Evolutionary conservation across 2,888 invertebrate genomes (phyloP), one percentile per base, ranked within the genome.

Genomic region (Melolontha melolontha): DNA sequence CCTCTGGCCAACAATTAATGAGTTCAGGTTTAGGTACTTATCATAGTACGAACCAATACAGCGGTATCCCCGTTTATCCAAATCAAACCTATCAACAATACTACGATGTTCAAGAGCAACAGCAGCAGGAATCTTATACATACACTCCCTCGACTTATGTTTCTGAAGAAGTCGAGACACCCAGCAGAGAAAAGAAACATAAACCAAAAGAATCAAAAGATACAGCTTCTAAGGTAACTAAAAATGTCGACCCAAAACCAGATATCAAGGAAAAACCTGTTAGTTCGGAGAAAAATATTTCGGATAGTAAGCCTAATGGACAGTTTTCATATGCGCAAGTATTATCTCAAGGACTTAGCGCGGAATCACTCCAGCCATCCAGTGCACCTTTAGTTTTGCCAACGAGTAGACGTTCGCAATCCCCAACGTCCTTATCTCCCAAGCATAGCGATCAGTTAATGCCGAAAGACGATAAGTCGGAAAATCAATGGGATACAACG

Each of bases 271-370:
- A 47, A 54, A 55, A 44, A 34, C 34, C 34, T 34, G 34, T 34
- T 34, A 34, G 8, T 34, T 34, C 34, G 34, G 34, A 34, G 34
- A 34, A 34, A 34, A 34, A 8, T 10, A 6, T 34, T 34, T 10
- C 34, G 34, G 54, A 54, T 7, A 11, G 12, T 39, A 54, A 54
- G 39, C 29, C 64, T 8, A 65, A 41, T 54, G 55, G 64, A 51
- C 77, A 87, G 71, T 86, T 90, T 75, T 91, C 92, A 0, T 92
- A 92, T 78, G 92, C 91, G 1, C 89, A 90, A 83, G 90, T 91
- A 78, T 84, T 92, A 75, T 88, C 91, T 44, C 88, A 90, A 71
- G 91, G 91, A 40, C 84, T 91, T 71, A 75, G 77, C 51, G 75
- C 79, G 42, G 79, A 80, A 72, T 76, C 84, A 80, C 82, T 86